A percentile compares a stretch with the other conserved stretches of the same genome.
phyloP scores from a whole-genome alignment of 2,113 vertebrate genomes.

The Pristiophorus japonicus region DNA sequence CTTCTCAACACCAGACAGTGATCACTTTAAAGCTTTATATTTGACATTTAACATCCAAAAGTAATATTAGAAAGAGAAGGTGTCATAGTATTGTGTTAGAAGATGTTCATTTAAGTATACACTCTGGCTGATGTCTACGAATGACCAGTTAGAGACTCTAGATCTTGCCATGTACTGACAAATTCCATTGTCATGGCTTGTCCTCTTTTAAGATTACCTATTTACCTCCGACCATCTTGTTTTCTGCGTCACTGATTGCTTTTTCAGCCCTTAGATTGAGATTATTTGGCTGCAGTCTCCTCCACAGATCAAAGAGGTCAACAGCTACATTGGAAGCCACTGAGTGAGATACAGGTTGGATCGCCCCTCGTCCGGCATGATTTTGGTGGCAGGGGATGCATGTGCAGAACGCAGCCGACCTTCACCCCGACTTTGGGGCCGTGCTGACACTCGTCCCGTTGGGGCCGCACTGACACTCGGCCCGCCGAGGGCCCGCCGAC shows the following conservation, averaged over 20 bases:
- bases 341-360: background rate
- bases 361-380: no score
- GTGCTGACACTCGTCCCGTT: no score
- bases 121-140: background rate
- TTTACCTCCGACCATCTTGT: background rate
- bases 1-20: background rate
- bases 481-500: no score
- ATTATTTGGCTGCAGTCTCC: background rate
- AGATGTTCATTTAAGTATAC: background rate
- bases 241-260: background rate
- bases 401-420: no score
- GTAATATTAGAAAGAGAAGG: background rate
- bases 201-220: background rate
- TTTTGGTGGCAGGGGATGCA: no score
- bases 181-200: background rate
- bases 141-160: background rate
- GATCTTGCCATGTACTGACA: background rate
- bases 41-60: background rate
- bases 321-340: background rate
- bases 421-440: no score
- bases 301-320: background rate
- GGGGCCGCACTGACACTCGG: no score
- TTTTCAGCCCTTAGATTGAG: background rate
- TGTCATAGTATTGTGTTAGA: background rate
- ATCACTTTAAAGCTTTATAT: background rate